A percentile compares a stretch with the other conserved stretches of the same genome.
Evolutionary conservation across 2,888 invertebrate genomes (phyloP).

Genomic region (Idaea biselata): DNA sequence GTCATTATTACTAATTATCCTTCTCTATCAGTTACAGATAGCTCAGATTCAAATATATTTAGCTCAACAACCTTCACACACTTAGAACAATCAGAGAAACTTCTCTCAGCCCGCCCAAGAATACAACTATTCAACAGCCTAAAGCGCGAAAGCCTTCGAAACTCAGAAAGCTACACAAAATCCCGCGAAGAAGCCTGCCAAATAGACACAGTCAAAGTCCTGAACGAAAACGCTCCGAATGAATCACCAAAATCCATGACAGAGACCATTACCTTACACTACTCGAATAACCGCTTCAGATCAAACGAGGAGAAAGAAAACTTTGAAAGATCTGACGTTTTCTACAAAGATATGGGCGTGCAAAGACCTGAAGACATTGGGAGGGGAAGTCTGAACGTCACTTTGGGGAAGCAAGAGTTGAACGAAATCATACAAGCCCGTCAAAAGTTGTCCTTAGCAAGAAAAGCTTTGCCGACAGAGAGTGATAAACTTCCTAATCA

Average conservation of each 20-base stretch:
- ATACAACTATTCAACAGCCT: conserved; percentile 59
- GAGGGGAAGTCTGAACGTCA: conserved; percentile 62
- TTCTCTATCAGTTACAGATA: background rate
- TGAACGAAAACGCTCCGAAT: conserved; percentile 65
- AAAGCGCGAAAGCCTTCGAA: conserved; percentile 57
- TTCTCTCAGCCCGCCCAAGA: conserved; percentile 63
- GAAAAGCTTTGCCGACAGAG: conserved; percentile 64
- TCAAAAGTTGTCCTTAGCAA: conserved; percentile 67
- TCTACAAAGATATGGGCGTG: conserved; percentile 66
- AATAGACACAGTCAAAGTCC: conserved; percentile 60
- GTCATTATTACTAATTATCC: no score
- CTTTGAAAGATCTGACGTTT: conserved; percentile 67
- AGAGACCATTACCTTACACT: conserved; percentile 69
- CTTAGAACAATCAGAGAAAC: conserved; percentile 64
- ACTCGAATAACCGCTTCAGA: conserved; percentile 63
- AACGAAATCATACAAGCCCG: conserved; percentile 74
- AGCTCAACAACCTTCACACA: conserved; percentile 72
- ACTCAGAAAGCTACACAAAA: conserved; percentile 69
- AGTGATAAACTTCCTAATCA: conserved; percentile 53
- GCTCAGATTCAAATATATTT: conserved; percentile 62
- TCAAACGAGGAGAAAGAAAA: conserved; percentile 70
- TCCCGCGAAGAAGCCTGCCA: conserved; percentile 66
- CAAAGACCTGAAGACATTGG: conserved; percentile 52
- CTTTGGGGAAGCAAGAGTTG: conserved; percentile 69
- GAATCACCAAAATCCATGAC: conserved; percentile 51